Conservation (phyloP, 2,113 vertebrate genomes). For the Pipra filicauda region DNA sequence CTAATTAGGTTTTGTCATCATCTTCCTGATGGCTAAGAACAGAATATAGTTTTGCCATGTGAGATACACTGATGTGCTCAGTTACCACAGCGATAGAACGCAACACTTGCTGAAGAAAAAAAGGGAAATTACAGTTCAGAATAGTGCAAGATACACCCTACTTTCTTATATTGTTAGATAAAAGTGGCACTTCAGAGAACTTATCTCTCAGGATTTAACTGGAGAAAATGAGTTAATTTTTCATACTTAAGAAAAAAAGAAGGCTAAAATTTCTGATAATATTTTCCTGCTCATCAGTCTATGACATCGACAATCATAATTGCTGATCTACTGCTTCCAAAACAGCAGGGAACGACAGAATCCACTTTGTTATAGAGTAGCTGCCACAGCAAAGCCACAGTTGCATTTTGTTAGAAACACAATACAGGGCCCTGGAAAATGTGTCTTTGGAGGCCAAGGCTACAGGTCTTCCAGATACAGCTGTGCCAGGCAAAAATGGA, state of each 20-base stretch:
- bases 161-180: neutral
- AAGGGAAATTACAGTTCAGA: neutral
- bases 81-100: slow-evolving; percentile 71
- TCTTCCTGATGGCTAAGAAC: slow-evolving; percentile 84
- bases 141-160: neutral
- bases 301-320: neutral
- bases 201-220: neutral
- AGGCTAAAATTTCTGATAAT: neutral
- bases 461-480: neutral
- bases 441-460: neutral
- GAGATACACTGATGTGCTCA: slow-evolving; percentile 73
- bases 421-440: neutral
- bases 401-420: neutral
- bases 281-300: neutral
- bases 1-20: slow-evolving; percentile 81
- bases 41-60: slow-evolving; percentile 87
- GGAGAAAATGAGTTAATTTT: neutral
- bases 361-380: neutral
- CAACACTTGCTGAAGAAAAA: slow-evolving; percentile 76
- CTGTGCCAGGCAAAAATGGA: neutral
- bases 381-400: neutral
- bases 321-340: neutral
- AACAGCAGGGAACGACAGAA: neutral
- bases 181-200: neutral
- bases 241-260: neutral